Base-by-base conservation (phyloP, 2,797 vertebrate species). In the Cacajao melanocephalus region DNA sequence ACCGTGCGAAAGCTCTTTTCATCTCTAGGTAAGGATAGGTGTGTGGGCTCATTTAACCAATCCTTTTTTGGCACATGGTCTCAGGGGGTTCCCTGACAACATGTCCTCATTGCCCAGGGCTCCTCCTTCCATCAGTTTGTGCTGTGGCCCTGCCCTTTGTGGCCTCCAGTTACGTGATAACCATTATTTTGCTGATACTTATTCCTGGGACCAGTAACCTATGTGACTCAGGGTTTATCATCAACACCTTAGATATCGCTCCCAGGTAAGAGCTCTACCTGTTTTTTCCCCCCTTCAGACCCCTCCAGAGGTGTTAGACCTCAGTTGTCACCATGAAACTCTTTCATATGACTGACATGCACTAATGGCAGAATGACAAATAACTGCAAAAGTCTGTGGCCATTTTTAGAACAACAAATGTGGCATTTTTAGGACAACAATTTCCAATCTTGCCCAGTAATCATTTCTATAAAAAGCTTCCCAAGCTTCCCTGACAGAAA, bases 181-280 rank as follows among this genome's bases (percentile, higher is more conserved):
- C 97, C 7, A 98, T 99, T 94, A 97, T 98, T 64, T 98, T 99
- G 97, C 98, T 99, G 97, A 99, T 98, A 0, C 96, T 99, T 44
- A 98, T 99, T 94, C 97, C 97, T 6, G 98, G 98, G 36, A 85
- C 99, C 1, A 99, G 98, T 61, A 99, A 99, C 26, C 57, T 78
- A 93, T 99, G 98, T 5, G 96, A 98, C 30, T 96, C 99, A 0
- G 99, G 99, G 58, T 99, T 99, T 98, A 99, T 97, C 97, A 98
- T 99, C 46, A 99, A 99, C 98, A 99, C 99, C 94, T 98, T 99
- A 24, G 99, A 99, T 96, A 99, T 99, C 6, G 99, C 99, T 3
- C 99, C 99, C 46, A 98, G 99, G 99, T 99, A 98, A 94, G 98
- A 93, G 12, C 19, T 81, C 36, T 33, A 33, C 78, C 22, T 46